Base-by-base conservation (phyloP, 2,113 vertebrate species). In the Dendropsophus ebraccatus region DNA sequence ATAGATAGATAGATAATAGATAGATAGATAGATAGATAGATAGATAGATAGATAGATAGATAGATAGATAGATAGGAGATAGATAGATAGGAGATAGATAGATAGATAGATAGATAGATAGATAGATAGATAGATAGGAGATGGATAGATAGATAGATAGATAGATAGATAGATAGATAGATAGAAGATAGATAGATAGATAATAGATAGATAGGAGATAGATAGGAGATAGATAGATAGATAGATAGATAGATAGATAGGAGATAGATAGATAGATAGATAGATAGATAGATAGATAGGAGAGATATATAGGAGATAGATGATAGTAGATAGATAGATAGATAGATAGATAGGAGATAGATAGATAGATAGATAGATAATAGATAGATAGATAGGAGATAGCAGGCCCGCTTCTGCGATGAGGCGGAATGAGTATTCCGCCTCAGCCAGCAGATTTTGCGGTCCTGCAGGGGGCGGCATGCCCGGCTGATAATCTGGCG, bases 131-230 rank as follows among this genome's bases (percentile, higher is more conserved):
- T 69, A 69, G 30, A 69, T 35, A 69, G 10, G 13, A 16, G 60
- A 65, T 35, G 35, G 41, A 69, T 69, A 69, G 28, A 69, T 69
- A 69, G 65, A 35, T 69, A 69, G 25, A 30, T 62, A 62, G 58
- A 67, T 32, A 67, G 62, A 67, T 67, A 69, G 28, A 69, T 69
- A 69, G 30, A 69, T 65, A 69, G 30, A 69, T 69, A 69, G 65
- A 65, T 65, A 65, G 60, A 65, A 30, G 30, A 13, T 25, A 30
- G 25, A 65, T 30, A 41, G 41, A 65, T 25, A 58, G 19, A 58
- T 58, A 54, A 4, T 2, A n/a, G 54, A 58, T 58, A n/a, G 5
- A 7, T 21, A 21, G 21, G 19, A 56, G 52, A 56, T 58, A 58
- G 19, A 58, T 58, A 32, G 4, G 6, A 69, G 65, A 69, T 69